These are phyloP conservation scores for Mus pahari DNA, from an alignment of 2,113 vertebrate species.

Conservation along the genomic window DNA sequence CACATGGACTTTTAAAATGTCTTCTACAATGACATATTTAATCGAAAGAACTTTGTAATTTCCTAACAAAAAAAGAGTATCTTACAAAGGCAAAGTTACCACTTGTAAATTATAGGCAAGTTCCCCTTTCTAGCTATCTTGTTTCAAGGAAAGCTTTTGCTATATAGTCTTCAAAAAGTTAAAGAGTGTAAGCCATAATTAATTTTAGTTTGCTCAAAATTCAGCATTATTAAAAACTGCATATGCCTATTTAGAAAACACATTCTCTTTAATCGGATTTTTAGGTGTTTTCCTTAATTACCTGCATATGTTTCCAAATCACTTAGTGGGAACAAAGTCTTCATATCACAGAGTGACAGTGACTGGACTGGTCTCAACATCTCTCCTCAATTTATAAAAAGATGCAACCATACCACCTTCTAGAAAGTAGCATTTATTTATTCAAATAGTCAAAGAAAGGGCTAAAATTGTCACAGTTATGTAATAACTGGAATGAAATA, in stretches of 20 bases:
- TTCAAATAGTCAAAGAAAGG: background rate
- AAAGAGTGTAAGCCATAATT: background rate
- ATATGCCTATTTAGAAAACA: background rate
- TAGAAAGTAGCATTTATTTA: background rate
- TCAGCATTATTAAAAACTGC: background rate
- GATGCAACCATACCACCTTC: background rate
- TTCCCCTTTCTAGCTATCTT: background rate
- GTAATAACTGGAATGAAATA: background rate
- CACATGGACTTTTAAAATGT: background rate
- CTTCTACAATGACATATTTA: background rate
- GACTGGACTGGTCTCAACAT: background rate
- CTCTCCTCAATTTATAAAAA: background rate
- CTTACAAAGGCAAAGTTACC: background rate
- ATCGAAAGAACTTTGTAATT: background rate
- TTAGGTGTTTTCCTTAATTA: background rate
- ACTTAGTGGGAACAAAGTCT: background rate
- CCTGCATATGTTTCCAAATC: background rate
- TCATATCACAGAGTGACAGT: background rate
- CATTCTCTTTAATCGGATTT: background rate
- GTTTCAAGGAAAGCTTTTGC: background rate
- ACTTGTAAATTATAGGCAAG: background rate
- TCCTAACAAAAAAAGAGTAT: background rate
- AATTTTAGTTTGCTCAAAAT: conserved; percentile 32
- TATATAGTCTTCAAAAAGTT: background rate
- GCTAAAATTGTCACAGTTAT: background rate